Base-by-base conservation (phyloP, 2,888 invertebrate species). In the Scelioninae gen. 2 region DNA sequence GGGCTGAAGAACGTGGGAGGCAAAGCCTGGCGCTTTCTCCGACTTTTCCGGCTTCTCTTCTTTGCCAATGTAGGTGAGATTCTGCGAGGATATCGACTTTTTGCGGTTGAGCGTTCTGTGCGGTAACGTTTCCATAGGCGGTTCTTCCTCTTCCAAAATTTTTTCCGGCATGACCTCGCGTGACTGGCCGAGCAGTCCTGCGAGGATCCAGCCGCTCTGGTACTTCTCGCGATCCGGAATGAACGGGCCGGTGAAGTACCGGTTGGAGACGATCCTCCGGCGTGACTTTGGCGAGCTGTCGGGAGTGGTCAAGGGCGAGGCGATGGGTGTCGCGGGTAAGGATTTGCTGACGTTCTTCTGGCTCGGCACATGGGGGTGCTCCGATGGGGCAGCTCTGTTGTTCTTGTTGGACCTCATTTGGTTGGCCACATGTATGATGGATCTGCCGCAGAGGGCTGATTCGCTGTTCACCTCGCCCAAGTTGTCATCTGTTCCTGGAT, bases 401-500 rank as follows among this genome's bases (percentile, higher is more conserved):
- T 80, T 73, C 48, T 80, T 82, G 31, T 75, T 78, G 5, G 84
- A 84, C 85, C 85, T 86, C 75, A 86, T 85, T 57, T 82, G 83
- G 73, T 79, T 84, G 2, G 85, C 86, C 48, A 90, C 89, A 77
- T 87, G 86, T 22, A 91, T 88, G 50, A 91, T 89, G 6, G 91
- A 90, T 64, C 88, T 89, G 48, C 91, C 93, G 79, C 93, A 93
- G 48, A 91, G 91, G 41, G 92, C 91, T 22, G 91, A 90, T 81
- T 91, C 91, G 25, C 86, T 82, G 64, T 83, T 82, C 46, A 61
- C 48, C 45, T 73, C 72, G 19, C 61, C 67, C 73, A 85, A 83
- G 58, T 92, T 92, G 87, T 93, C 93, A 82, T 93, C 92, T 0
- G 89, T 89, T 3, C 91, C 92, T 39, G 89, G 90, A 2, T 92